Base-by-base conservation (phyloP, 2,113 vertebrate genomes). In the Andinoacara biseriatus region DNA sequence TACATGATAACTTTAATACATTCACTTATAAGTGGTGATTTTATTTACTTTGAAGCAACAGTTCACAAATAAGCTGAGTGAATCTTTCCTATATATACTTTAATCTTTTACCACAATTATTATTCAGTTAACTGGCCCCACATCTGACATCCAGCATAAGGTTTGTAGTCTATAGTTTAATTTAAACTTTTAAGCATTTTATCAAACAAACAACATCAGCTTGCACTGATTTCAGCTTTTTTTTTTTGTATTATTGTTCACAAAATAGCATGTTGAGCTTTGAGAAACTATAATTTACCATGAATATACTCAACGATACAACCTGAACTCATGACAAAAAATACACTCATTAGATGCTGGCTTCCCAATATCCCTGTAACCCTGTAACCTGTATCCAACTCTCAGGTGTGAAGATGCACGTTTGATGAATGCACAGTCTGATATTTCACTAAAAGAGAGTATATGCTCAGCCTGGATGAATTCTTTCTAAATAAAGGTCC, bases 401-500 rank as follows among this genome's bases (percentile, higher is more conserved):
- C 6, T 52, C 7, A 20, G 18, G 18, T 72, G 17, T 72, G 26
- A 49, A 69, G 43, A 20, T 49, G 17, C 24, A 20, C 29, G 20
- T 26, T 20, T 24, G 43, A 72, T 72, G 63, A 49, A 29, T 49
- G 40, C 38, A 9, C 7, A 31, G 9, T 29, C 6, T n/a, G 24
- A 26, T 43, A 10, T 52, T 31, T 38, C 24, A 10, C 40, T 81
- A 22, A 40, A 20, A 57, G 20, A 18, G 33, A 56, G 14, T 1
- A 3, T 3, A 26, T 59, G 22, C 40, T 38, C 63, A 56, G 31
- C 20, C 54, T 24, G 59, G 40, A 31, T 49, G 74, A 78, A 74
- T 74, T 72, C 43, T 63, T 29, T 60, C 63, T 83, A 67, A 85
- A 76, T 83, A 77, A 86, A 87, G 63, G 61, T 20, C n/a, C 7